phyloP scores from a whole-genome alignment of 1,140 invertebrate species.

The Drosophila tristis region DNA sequence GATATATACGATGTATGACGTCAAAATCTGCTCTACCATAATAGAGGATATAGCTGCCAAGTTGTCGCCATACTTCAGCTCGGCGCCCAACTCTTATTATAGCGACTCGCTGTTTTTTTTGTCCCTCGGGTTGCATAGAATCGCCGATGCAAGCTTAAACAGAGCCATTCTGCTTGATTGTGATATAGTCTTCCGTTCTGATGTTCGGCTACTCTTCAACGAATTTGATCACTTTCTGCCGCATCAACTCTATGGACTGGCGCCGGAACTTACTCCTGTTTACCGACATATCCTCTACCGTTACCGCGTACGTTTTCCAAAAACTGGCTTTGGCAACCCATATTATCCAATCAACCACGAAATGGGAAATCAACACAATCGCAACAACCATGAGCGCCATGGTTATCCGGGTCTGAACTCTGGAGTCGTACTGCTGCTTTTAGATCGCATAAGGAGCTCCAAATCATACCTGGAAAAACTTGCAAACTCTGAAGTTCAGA shows the following conservation, averaged over 20 bases:
- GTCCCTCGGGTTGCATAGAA: conserved; percentile 90
- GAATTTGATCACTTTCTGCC: conserved; percentile 86
- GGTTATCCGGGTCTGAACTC: conserved; percentile 93
- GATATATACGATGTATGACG: conserved; percentile 86
- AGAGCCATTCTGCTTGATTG: conserved; percentile 91
- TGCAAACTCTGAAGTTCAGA: conserved; percentile 85
- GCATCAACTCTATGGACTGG: conserved; percentile 89
- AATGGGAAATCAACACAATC: conserved; percentile 44
- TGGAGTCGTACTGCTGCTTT: conserved; percentile 90
- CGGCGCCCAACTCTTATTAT: conserved; percentile 91
- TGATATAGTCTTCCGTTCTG: conserved; percentile 91
- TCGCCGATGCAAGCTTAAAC: conserved; percentile 87
- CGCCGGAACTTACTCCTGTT: conserved; percentile 91
- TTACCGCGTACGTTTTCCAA: conserved; percentile 87
- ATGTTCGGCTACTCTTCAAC: conserved; percentile 88
- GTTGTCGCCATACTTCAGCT: conserved; percentile 91
- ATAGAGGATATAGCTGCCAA: conserved; percentile 88
- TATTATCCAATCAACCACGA: conserved; percentile 73
- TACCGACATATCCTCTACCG: conserved; percentile 91
- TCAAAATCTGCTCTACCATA: conserved; percentile 86
- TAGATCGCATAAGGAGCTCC: conserved; percentile 89
- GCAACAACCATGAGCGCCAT: conserved; percentile 46
- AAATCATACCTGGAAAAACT: conserved; percentile 86
- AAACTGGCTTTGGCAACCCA: conserved; percentile 86
- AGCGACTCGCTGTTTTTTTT: conserved; percentile 93